Base-by-base conservation (phyloP, 2,888 invertebrate species). In the Prostheceraeus crozeri region DNA sequence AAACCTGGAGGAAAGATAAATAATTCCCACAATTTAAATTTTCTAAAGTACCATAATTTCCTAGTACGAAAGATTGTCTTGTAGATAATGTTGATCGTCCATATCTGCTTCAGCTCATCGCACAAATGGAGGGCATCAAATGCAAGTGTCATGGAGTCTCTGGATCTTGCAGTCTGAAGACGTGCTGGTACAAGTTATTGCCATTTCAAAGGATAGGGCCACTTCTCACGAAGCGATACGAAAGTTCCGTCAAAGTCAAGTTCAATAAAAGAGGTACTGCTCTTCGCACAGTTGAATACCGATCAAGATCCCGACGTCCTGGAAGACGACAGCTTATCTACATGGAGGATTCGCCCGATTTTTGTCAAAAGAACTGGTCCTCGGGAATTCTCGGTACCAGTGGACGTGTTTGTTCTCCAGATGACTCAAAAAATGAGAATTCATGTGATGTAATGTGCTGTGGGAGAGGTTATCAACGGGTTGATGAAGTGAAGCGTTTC, bases 121-220 rank as follows among this genome's bases (percentile, higher is more conserved):
- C 68, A 11, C 68, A 80, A 80, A 72, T 75, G 4, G 69, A 79
- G 19, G 69, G 69, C 60, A 76, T 84, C 58, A 88, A 88, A 45
- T 93, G 91, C 80, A 93, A 93, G 77, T 93, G 91, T 73, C 91
- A 93, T 72, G 91, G 91, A 0, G 89, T 93, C 62, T 90, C 89
- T 0, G 91, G 91, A 10, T 90, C 90, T 33, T 93, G 91, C 79
- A 89, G 89, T 69, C 82, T 91, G 69, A 87, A 90, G 72, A 93
- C 91, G 1, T 93, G 91, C 76, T 93, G 91, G 91, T 89, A 90
- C 72, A 89, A 91, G 72, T 81, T 91, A 60, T 85, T 89, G n/a
- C 83, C 86, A 56, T 88, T 91, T 78, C 81, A 89, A 70, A 87
- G 89, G 79, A 84, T 91, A 63, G 90, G 90, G 59, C 87, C 89